A percentile compares a stretch with the other conserved stretches of the same genome.
These are phyloP conservation scores for Eristalis arbustorum DNA, from an alignment of 2,888 invertebrate species.

Conservation along the genomic window DNA sequence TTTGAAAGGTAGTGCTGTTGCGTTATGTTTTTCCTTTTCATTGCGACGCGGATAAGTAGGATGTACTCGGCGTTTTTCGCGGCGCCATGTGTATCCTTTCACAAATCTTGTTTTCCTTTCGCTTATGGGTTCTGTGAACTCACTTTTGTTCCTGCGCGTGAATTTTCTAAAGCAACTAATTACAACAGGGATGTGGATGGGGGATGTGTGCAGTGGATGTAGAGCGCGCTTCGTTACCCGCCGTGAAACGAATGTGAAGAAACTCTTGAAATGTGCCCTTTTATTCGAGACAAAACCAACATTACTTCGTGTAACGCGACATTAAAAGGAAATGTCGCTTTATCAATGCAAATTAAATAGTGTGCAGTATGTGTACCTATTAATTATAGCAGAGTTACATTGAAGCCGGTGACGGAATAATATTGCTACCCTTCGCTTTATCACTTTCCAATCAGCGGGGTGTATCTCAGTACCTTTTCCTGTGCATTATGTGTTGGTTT, in stretches of 20 bases:
- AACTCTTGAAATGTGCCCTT: slow-evolving; percentile 7
- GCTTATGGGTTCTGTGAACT: slow-evolving; percentile 8
- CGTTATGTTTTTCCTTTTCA: slow-evolving; percentile 4
- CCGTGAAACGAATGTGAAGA: slow-evolving; percentile 25
- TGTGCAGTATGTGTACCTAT: slow-evolving; percentile 39
- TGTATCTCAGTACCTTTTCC: slow-evolving; percentile 4
- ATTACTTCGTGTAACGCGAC: not conserved
- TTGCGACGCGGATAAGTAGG: slow-evolving; percentile 41
- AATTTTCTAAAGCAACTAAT: slow-evolving; percentile 53
- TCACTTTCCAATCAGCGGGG: slow-evolving; percentile 49
- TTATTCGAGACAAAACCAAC: not conserved
- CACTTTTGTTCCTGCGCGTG: slow-evolving; percentile 50
- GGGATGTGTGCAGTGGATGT: not conserved
- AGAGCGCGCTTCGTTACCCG: slow-evolving; percentile 17
- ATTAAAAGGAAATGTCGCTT: slow-evolving; percentile 28
- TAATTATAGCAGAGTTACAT: slow-evolving; percentile 45
- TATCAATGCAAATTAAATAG: slow-evolving; percentile 53
- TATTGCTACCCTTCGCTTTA: slow-evolving; percentile 31
- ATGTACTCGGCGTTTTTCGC: slow-evolving; percentile 28
- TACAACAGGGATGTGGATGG: not conserved
- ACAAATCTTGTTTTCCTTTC: slow-evolving; percentile 45
- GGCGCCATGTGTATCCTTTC: slow-evolving; percentile 50
- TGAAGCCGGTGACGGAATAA: slow-evolving; percentile 32
- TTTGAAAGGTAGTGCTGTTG: slow-evolving; percentile 7
- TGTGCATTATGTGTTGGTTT: not conserved